Evolutionary conservation across 2,888 invertebrate species (phyloP), one percentile per base, ranked within the genome.

Genomic region (Ophion slaviceki): DNA sequence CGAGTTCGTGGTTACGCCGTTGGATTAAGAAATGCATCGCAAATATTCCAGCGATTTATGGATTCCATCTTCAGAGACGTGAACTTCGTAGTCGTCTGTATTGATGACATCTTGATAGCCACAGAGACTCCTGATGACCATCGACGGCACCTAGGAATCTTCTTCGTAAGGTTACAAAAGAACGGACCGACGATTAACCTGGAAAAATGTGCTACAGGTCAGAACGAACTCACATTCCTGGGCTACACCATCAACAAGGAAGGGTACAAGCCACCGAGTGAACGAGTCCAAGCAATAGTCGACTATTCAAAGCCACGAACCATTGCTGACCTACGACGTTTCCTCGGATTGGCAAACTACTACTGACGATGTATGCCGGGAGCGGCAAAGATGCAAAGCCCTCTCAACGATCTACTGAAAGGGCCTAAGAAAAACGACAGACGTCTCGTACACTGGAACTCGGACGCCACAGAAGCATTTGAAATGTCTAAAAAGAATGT

Each of bases 61-160:
- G 67, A 67, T 24, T n/a, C 17, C 14, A 67, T 67, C 67, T 67
- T 67, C 40, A 4, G 67, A n/a, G 67, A 67, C 7, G 3, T 67
- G 17, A 40, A 67, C 67, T 67, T 67, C 67, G 40, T 45, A 2
- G 24, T 24, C 24, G 36, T 36, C n/a, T 67, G 40, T n/a, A 40
- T 67, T n/a, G 67, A 67, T 24, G 45, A 67, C 40, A 40, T 67
- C n/a, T 6, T 67, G 7, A 20, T 67, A n/a, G 36, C 36, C 17
- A 45, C 40, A 14, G 36, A 4, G 4, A 36, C 24, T 24, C 24
- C 24, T 1, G 67, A 67, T 17, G 40, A 67, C 2, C 67, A 67
- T 67, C 67, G 67, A 17, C 3, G 40, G 5, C 67, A 67, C 40
- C n/a, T 67, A 2, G 17, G 28, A 67, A 3, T 17, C 2, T 36